Conservation (phyloP, 2,797 vertebrate genomes). For the Lutjanus argentimaculatus region DNA sequence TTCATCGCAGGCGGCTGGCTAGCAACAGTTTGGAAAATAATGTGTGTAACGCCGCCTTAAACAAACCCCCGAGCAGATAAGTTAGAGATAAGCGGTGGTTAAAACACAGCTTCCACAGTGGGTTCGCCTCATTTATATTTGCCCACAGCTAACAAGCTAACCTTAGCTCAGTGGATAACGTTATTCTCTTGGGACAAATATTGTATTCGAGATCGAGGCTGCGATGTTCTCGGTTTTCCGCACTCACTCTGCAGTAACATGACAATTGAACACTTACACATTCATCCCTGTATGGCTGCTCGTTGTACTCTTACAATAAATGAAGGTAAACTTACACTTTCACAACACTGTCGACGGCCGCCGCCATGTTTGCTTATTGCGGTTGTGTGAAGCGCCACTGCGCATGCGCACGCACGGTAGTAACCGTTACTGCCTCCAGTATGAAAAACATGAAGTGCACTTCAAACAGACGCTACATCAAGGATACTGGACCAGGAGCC, state of each 20-base stretch:
- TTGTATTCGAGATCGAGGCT: slow-evolving; percentile 7
- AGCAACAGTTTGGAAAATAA: neutral
- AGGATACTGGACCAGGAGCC: too few species aligned
- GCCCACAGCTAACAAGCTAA: slow-evolving; percentile 75
- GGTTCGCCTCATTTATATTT: slow-evolving; percentile 45
- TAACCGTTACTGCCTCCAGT: slow-evolving; percentile 17
- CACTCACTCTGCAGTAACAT: fast-evolving
- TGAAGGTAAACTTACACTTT: slow-evolving; percentile 89
- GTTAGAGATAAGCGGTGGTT: neutral
- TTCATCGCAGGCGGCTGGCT: neutral
- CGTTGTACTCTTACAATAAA: slow-evolving; percentile 47
- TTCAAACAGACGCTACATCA: neutral
- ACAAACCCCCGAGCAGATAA: neutral
- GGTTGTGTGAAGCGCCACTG: slow-evolving; percentile 74
- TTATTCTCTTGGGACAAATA: slow-evolving; percentile 73
- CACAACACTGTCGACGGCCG: slow-evolving; percentile 91
- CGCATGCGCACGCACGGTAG: slow-evolving; percentile 71
- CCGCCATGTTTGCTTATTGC: slow-evolving; percentile 89
- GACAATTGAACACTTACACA: neutral
- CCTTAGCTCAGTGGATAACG: slow-evolving; percentile 71
- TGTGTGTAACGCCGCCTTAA: neutral
- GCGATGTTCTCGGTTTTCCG: neutral
- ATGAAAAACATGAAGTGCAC: slow-evolving; percentile 7
- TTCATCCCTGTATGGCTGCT: neutral
- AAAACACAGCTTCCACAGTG: slow-evolving; percentile 27